Percentiles rank a stretch among this genome's conserved stretches.
phyloP scores from a whole-genome alignment of 2,888 invertebrate species.

The Epistrophella euchroma region DNA sequence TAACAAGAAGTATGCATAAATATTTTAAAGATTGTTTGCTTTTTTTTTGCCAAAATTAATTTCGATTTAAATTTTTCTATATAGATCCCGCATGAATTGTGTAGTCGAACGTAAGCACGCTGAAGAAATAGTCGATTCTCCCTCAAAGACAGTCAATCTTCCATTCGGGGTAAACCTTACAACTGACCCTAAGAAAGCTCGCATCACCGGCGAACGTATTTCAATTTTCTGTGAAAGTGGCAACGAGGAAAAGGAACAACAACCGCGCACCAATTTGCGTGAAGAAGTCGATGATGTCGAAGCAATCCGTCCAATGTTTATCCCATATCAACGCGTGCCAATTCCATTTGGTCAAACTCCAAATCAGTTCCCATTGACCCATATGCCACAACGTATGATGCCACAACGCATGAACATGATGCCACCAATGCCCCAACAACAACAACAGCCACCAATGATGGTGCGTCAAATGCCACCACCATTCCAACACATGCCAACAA shows the following conservation, averaged over 20 bases:
- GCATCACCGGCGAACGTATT: conserved; percentile 92
- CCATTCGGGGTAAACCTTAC: conserved; percentile 88
- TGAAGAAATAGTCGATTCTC: conserved; percentile 92
- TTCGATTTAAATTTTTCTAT: conserved; percentile 79
- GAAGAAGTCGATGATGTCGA: conserved; percentile 82
- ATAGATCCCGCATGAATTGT: conserved; percentile 94
- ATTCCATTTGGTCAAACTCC: conserved; percentile 85
- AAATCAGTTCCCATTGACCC: conserved; percentile 85
- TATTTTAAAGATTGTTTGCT: neutral
- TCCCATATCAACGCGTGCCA: conserved; percentile 84
- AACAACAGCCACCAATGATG: conserved; percentile 79
- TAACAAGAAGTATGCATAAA: conserved; percentile 86
- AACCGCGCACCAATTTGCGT: conserved; percentile 76
- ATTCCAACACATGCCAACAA: conserved; percentile 82
- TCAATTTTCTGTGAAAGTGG: conserved; percentile 95
- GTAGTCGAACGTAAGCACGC: conserved; percentile 93
- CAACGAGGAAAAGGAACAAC: conserved; percentile 78
- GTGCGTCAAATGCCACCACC: conserved; percentile 82
- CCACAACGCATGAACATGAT: conserved; percentile 77
- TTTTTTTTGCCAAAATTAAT: neutral
- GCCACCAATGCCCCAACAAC: conserved; percentile 79
- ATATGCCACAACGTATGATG: conserved; percentile 83
- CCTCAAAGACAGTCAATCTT: conserved; percentile 87
- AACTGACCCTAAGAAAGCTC: conserved; percentile 89
- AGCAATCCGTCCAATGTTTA: conserved; percentile 83